Base-by-base conservation (phyloP, 2,797 vertebrate species). In the Myiothlypis coronata region DNA sequence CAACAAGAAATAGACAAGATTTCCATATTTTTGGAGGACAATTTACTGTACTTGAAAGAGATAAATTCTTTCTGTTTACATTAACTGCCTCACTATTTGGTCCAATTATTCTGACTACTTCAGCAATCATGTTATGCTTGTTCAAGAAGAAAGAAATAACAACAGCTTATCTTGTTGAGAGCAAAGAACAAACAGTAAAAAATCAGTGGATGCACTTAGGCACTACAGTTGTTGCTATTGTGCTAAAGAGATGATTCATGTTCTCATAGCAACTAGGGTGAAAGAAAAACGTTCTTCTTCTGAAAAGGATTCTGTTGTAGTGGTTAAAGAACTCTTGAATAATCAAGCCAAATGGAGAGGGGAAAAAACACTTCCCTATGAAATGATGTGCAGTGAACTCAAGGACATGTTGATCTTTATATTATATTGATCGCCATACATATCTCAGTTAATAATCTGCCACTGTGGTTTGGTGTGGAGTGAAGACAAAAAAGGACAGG, bases 121-220 rank as follows among this genome's bases (percentile, higher is more conserved):
- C 97, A 97, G 98, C 97, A 98, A 98, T 98, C 98, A 98, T 98
- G 97, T 97, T 97, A 95, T 56, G 93, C 98, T 98, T 98, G 98
- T 98, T 98, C 96, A 94, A 97, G 97, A 98, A 98, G 98, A 98
- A 98, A 98, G 98, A 98, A 98, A 98, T 98, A 98, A 97, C 98
- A 98, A 98, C 97, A 98, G 97, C 97, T 98, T 97, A 97, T 98
- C 98, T 98, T 97, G 97, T 98, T 90, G 97, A 98, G 97, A 97
- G 97, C 96, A 96, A 95, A 97, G 97, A 97, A 98, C 97, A 98
- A 98, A 98, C 97, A 98, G 97, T 96, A 96, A 97, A 97, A 98
- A 97, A 98, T 98, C 98, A 98, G 97, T 97, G 98, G 97, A 97
- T 95, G 97, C 96, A 97, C 97, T 97, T 97, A 97, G 97, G 97